These are phyloP conservation scores for Morbakka virulenta DNA, from an alignment of 30 jellyfish, hydroid and myxozoan species.

Conservation along the genomic window DNA sequence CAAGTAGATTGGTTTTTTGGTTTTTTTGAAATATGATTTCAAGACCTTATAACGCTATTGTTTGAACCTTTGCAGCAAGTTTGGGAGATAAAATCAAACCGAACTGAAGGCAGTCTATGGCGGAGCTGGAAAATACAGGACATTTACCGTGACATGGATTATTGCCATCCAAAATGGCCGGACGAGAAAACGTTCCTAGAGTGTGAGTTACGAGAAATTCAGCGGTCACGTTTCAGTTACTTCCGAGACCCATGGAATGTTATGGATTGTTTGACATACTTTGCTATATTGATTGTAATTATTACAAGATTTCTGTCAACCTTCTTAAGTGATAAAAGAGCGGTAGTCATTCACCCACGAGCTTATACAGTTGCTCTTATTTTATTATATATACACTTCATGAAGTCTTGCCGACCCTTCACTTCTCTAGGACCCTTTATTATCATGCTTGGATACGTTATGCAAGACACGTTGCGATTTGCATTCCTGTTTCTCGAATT, in stretches of 20 bases:
- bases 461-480: constrained; percentile 81
- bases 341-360: constrained; percentile 63
- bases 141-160: constrained; percentile 76
- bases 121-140: constrained; percentile 72
- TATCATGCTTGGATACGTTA: constrained; percentile 92
- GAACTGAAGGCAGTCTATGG: constrained; percentile 30
- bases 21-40: no score
- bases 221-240: constrained; percentile 34
- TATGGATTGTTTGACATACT: constrained; percentile 82
- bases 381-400: constrained; percentile 81
- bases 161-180: constrained; percentile 97
- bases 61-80: constrained; percentile 57
- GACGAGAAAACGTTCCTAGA: constrained; percentile 78
- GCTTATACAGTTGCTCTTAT: constrained; percentile 81
- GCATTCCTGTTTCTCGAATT: constrained; percentile 87
- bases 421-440: constrained; percentile 93
- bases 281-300: constrained; percentile 61
- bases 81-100: constrained; percentile 79
- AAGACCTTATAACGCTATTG: no score
- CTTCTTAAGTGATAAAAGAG: constrained; percentile 25
- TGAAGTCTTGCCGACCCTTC: constrained; percentile 96
- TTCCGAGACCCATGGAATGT: constrained; percentile 91
- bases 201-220: constrained; percentile 58
- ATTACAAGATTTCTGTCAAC: constrained; percentile 67
- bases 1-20: no score